These are phyloP conservation scores for Pherbina coryleti DNA, from an alignment of 2,888 invertebrate species.

Conservation along the genomic window DNA sequence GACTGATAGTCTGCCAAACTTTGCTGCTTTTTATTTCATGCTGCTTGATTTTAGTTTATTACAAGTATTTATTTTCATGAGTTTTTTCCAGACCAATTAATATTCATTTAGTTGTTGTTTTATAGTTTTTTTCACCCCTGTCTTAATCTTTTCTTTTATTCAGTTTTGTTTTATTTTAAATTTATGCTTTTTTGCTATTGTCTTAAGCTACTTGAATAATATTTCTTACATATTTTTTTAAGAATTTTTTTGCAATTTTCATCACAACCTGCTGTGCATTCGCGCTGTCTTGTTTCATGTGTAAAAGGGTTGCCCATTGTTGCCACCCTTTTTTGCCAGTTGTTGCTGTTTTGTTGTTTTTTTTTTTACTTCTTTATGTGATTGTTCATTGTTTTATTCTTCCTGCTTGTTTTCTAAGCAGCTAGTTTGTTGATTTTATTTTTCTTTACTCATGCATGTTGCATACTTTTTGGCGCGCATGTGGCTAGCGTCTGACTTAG, in stretches of 20 bases:
- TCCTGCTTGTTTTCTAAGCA: background rate
- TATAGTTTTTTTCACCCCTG: background rate
- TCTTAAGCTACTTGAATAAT: background rate
- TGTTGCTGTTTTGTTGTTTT: background rate
- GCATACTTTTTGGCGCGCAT: slow-evolving; percentile 19
- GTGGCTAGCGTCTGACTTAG: background rate
- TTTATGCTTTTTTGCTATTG: too few relatives aligned
- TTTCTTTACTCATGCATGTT: background rate
- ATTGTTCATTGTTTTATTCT: background rate
- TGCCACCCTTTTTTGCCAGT: background rate
- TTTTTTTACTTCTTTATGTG: background rate
- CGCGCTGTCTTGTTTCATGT: background rate
- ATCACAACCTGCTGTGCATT: background rate
- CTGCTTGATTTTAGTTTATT: too few relatives aligned
- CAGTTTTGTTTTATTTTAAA: background rate
- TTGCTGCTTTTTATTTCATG: too few relatives aligned
- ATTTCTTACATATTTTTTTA: background rate
- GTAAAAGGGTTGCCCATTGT: background rate
- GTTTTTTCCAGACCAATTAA: too few relatives aligned
- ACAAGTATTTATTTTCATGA: too few relatives aligned
- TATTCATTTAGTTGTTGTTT: background rate
- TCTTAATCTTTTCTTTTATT: background rate
- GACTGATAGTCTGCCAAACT: too few relatives aligned
- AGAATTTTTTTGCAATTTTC: background rate
- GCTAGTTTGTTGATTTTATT: background rate